Base-by-base conservation (phyloP, 1,140 invertebrate genomes). In the Solenopsis fugax region DNA sequence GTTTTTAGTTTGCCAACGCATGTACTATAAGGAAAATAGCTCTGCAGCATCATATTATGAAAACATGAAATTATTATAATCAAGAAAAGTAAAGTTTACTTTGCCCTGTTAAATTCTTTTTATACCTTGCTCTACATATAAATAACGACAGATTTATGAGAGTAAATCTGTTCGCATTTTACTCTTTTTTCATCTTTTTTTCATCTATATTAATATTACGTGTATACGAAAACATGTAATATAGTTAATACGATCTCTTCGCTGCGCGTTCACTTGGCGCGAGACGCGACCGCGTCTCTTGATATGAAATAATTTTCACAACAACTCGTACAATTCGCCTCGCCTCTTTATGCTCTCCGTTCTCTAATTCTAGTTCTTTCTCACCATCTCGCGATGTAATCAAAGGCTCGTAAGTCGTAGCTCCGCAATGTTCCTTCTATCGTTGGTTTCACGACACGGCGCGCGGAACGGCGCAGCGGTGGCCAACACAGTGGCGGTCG, bases 61-160 rank as follows among this genome's bases (percentile, higher is more conserved):
- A 50, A 67, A 73, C 54, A 60, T 13, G 69, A 50, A 84, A 84
- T 84, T 84, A 75, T 84, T 60, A 50, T 84, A 37, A 84, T 75
- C 45, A 84, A 75, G 80, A 84, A 75, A 73, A 62, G 24, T 48
- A 60, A 73, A 73, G 69, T 89, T 90, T 86, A 87, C 72, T 90
- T 86, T 88, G 52, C 54, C 64, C 75, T 50, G 64, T 48, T 69
- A 69, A 58, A 72, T 52, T 82, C 54, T 72, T 58, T 71, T 62
- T 62, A n/a, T 54, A 12, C 48, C 6, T 50, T 13, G 24, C 41
- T 82, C 18, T 37, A 71, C 41, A 29, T 45, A 72, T n/a, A 52
- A 80, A 21, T 67, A 80, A 72, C 29, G 13, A 76, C 13, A 24
- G 41, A 84, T 72, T 84, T 48, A 62, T 86, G 34, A 41, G 58